Evolutionary conservation across 2,888 invertebrate genomes (phyloP), one percentile per base, ranked within the genome.

Genomic region (Nowickia ferox): DNA sequence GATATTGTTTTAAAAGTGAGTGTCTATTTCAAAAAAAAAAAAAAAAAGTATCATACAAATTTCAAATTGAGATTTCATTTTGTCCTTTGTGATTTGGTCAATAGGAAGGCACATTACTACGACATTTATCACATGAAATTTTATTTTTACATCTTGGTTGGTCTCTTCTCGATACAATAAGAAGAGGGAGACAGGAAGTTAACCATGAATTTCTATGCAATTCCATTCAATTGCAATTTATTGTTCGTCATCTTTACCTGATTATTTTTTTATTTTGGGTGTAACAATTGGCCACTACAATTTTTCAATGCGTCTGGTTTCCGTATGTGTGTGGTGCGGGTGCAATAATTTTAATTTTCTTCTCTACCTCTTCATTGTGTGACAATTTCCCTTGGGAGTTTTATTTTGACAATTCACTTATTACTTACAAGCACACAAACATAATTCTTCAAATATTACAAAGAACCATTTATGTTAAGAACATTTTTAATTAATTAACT

Each of bases 401-500:
- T 63, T 76, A 76, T 86, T 83, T 86, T 86, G 86, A 86, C 86
- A 83, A 83, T 83, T 86, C 86, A 86, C 83, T 86, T 86, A 86
- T 80, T 30, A 30, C 6, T 30, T 30, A 6, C 30, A 30, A 5
- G 6, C 30, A 30, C 6, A 30, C 30, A 30, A 66, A 66, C 15
- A 19, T 53, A 82, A 59, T 83, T 72, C 19, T 51, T 44, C 11
- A 13, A 22, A 48, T 1, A 69, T 30, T 48, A 61, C 44, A 13
- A 65, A 9, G 9, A 55, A 46, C n/a, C 66, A 55, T 66, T 74
- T 77, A 5, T 30, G 40, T 57, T 55, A 42, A 59, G 44, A 17
- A 71, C 44, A 46, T 68, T 30, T 61, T 48, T 42, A 51, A 61
- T 63, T 55, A 40, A 65, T 65, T 40, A 15, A 65, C 42, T 59